phyloP scores from a whole-genome alignment of 2,797 vertebrate genomes.

The Neosilurus hyrtlii region DNA sequence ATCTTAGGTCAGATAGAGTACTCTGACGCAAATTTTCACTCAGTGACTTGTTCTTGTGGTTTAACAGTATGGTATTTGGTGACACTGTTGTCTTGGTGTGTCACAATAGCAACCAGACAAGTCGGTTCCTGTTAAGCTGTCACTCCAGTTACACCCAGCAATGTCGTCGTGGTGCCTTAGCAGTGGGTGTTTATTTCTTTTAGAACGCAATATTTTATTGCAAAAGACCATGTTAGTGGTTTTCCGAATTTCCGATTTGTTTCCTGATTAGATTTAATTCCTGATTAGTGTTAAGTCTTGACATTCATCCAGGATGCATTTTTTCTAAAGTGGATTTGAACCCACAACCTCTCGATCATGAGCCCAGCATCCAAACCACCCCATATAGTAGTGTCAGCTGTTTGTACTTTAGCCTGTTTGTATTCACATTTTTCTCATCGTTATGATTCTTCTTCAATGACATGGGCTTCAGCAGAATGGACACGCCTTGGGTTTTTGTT shows the following conservation, averaged over 20 bases:
- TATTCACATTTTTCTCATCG: constrained; percentile 15
- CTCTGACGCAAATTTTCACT: background rate
- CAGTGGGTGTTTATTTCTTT: background rate
- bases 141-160: constrained; percentile 23
- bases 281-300: background rate
- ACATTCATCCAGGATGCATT: background rate
- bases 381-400: too few species aligned
- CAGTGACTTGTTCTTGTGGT: background rate
- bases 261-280: too few species aligned
- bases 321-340: too few species aligned
- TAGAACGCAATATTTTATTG: background rate
- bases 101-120: constrained; percentile 19
- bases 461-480: background rate
- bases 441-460: constrained; percentile 16
- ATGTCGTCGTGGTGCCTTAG: background rate
- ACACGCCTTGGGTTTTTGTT: constrained; percentile 20
- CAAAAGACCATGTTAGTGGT: background rate
- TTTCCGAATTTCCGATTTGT: background rate
- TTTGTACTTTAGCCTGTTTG: background rate
- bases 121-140: constrained; percentile 28
- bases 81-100: background rate
- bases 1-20: background rate
- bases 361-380: too few species aligned
- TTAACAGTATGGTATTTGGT: background rate
- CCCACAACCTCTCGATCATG: too few species aligned